phyloP scores from a whole-genome alignment of 2,113 vertebrate genomes.

The Eretmochelys imbricata region DNA sequence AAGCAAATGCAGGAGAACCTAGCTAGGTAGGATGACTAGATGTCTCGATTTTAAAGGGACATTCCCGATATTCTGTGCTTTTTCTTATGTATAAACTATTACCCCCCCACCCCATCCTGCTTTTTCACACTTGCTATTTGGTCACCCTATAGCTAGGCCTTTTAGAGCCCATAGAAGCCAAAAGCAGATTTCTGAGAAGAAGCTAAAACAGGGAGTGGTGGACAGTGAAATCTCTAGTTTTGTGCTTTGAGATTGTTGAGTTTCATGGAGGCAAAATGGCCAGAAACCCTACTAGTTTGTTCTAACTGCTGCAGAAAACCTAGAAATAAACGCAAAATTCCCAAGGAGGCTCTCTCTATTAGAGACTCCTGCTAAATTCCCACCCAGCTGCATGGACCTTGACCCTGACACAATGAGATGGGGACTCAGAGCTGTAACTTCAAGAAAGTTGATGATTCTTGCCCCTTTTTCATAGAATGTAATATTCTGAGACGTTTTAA shows the following conservation, averaged over 20 bases:
- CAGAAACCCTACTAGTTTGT: neutral
- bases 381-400: too few relatives aligned
- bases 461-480: neutral
- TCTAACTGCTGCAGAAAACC: neutral
- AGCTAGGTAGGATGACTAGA: too few relatives aligned
- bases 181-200: neutral
- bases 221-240: neutral
- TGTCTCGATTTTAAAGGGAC: too few relatives aligned
- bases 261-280: neutral
- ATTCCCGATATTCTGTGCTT: too few relatives aligned
- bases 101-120: too few relatives aligned
- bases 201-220: neutral
- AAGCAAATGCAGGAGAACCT: neutral
- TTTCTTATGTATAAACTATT: too few relatives aligned
- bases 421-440: neutral
- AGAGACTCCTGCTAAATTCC: too few relatives aligned
- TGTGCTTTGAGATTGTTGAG: too few relatives aligned
- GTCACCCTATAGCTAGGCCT: neutral
- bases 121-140: too few relatives aligned
- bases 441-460: neutral
- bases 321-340: neutral
- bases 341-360: too few relatives aligned
- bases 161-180: neutral
- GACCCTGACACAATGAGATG: too few relatives aligned
- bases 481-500: conserved; percentile 6